Evolutionary conservation across 2,113 vertebrate species (phyloP), one percentile per base, ranked within the genome.

Genomic region (Connochaetes taurinus): DNA sequence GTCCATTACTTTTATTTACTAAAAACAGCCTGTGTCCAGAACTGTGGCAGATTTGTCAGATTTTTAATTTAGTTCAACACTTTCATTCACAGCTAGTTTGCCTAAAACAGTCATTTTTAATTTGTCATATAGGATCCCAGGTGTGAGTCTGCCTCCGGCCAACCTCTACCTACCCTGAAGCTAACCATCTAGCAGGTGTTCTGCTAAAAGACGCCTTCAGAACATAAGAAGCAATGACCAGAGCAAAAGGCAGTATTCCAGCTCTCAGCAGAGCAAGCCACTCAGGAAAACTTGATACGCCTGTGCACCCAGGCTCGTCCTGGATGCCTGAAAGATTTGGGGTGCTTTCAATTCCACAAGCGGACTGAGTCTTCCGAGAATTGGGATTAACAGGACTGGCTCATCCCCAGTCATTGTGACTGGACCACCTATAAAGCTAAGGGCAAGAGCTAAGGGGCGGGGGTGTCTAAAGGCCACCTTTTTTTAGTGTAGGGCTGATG

Each of bases 271-370:
- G 62, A 96, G 83, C 93, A 97, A 96, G 62, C 62, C 86, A 17
- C 95, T 71, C 67, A 23, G 91, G 93, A 95, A 89, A 97, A 98
- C 62, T n/a, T 91, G 96, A 98, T 98, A 95, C 0, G 94, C 67
- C 60, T 94, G 82, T 64, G 78, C 57, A 33, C 29, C 64, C 17
- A 84, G 97, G 84, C 93, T 74, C 1, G 1, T 83, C 85, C 95
- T 84, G 80, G 80, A 97, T 97, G 97, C 96, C 95, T 96, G 47
- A 45, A 80, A 98, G 96, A 82, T 94, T 91, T 95, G 2, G 21
- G 94, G 97, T 95, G 94, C 87, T 96, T 98, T 94, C 78, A 94
- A 98, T 98, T 97, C 93, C 91, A 84, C 5, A 1, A 84, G 76
- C 0, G 0, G 21, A 95, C 86, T 25, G 31, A 93, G 95, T 91